Evolutionary conservation across 1,140 invertebrate genomes (phyloP), one percentile per base, ranked within the genome.

Genomic region (Phocides pigmalion): DNA sequence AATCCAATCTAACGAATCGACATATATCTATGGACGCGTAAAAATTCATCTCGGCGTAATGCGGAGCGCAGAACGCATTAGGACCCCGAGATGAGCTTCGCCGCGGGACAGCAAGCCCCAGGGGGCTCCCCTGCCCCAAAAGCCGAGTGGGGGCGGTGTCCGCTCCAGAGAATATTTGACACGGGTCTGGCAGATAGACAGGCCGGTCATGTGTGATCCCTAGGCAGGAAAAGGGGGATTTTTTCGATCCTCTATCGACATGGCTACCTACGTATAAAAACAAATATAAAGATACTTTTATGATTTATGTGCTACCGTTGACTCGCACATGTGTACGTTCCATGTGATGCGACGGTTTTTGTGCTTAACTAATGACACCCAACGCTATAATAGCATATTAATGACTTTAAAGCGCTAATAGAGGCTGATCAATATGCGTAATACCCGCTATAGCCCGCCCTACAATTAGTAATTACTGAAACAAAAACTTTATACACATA

Each of bases 141-240:
- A 59, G 70, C 74, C 67, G 79, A 78, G 56, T 20, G 75, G 81
- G 83, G 85, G 86, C 79, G 83, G 84, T 81, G 82, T 88, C 81
- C 87, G 89, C 89, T 91, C 81, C 84, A 90, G 83, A 89, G 89
- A 84, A 89, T 91, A 91, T 91, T 91, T 91, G 87, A 91, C 89
- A 91, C 82, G 89, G 89, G 89, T 91, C 87, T 91, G 87, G 89
- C 89, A 89, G 86, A 90, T 90, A 89, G 88, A 91, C 89, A 89
- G 84, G 72, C 87, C 86, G 86, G 87, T 89, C 89, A 89, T 91
- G 89, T 91, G 89, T 89, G 89, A 89, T 89, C 82, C 81, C 81
- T 81, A 70, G 79, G 72, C 85, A 89, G 89, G 86, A 91, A 91
- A 85, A 81, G 84, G 77, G 81, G 83, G 81, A 74, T 89, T 90